Evolutionary conservation across 2,797 vertebrate species (phyloP), one percentile per base, ranked within the genome.

Genomic region (Typhlichthys eigenmanni): DNA sequence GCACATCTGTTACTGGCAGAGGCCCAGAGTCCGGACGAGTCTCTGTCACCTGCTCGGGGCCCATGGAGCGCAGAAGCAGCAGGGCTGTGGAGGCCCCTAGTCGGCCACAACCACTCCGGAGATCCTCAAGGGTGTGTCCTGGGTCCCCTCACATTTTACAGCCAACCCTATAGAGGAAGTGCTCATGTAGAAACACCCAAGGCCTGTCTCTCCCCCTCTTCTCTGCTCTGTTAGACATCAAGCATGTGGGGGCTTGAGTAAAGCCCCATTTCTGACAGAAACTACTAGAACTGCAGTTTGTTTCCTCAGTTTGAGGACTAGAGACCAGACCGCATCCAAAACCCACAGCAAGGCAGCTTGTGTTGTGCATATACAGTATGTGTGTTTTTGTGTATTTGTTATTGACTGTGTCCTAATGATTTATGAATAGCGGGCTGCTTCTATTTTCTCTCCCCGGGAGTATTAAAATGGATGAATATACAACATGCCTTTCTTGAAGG

Each of bases 1-100:
- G 94, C 96, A 97, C 96, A 99, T 98, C 96, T 98, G 96, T 95
- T 95, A 91, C 95, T 95, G 96, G 95, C 95, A 93, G 87, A 85
- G 84, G 90, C 93, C 95, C 95, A 93, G 94, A 92, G 84, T 87
- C 85, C 78, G 94, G 94, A 94, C 93, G 76, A 92, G 90, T 87
- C 50, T 87, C 93, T 92, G 92, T 96, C 94, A 94, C 93, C 86
- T 86, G 93, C 91, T 95, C 91, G 86, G 93, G 94, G 95, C 93
- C 88, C 88, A 87, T 87, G 87, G 92, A 92, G 92, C 92, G 63
- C 91, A 89, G 90, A 85, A 89, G 90, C 92, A 89, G 91, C 88
- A 87, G 90, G 91, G 90, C 91, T 90, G 85, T 88, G 85, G 88
- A 76, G 83, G 85, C 79, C 87, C 90, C 86, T 88, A 87, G 90